A percentile compares a stretch with the other conserved stretches of the same genome.
Conservation (phyloP, 2,888 invertebrate species). For the Cephus sareptanus region DNA sequence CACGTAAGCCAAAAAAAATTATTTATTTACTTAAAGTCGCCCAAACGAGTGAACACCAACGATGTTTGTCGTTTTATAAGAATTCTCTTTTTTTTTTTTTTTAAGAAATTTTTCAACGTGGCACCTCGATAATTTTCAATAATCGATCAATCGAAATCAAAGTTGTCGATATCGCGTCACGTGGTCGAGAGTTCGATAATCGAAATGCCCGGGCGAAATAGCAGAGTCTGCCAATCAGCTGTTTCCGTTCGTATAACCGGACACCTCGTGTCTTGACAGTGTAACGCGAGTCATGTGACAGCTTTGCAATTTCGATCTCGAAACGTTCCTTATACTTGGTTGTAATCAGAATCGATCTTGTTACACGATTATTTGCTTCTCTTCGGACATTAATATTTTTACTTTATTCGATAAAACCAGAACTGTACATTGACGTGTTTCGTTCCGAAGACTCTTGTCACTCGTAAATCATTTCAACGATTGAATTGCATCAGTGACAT, state of each 20-base stretch:
- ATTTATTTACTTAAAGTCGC: not conserved
- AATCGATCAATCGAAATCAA: not conserved
- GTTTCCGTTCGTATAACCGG: not conserved
- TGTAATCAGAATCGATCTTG: too few relatives aligned
- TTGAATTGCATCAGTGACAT: not conserved
- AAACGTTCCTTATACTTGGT: not conserved
- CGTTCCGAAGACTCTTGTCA: too few relatives aligned
- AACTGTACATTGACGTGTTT: too few relatives aligned
- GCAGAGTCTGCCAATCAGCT: not conserved
- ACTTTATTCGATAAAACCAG: too few relatives aligned
- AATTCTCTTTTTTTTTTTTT: not conserved
- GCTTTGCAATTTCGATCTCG: not conserved
- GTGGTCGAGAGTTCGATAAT: not conserved
- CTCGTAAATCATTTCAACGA: not conserved
- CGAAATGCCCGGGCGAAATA: not conserved
- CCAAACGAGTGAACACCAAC: not conserved
- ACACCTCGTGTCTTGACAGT: not conserved
- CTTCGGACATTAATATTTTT: too few relatives aligned
- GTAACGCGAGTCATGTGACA: not conserved
- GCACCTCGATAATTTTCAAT: not conserved
- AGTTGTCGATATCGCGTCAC: not conserved
- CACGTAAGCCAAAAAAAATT: slow-evolving; percentile 43
- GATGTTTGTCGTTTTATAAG: not conserved
- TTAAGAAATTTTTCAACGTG: not conserved
- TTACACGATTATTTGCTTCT: too few relatives aligned